These are phyloP conservation scores for Caenorhabditis japonica DNA, from an alignment of 2,888 invertebrate species.

Conservation along the genomic window DNA sequence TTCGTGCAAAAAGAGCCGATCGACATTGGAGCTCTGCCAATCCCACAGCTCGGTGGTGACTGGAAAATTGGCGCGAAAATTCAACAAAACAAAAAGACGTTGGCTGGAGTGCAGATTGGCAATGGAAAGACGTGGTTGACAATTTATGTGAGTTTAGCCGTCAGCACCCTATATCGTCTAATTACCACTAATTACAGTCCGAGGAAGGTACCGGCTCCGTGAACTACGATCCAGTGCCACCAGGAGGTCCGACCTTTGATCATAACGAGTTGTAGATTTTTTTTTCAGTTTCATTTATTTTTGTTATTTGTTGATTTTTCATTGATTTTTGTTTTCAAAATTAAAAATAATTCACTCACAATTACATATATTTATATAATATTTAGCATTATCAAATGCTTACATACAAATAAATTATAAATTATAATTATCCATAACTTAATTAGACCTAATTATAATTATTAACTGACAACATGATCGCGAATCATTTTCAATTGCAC, in stretches of 20 bases:
- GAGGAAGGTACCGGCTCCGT: constrained; percentile 40
- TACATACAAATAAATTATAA: neutral
- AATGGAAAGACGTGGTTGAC: constrained; percentile 60
- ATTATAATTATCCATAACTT: neutral
- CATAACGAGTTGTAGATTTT: constrained; percentile 39
- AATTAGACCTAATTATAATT: too few species aligned
- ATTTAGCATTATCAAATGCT: too few species aligned
- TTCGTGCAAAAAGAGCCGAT: constrained; percentile 60
- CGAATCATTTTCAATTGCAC: constrained; percentile 69
- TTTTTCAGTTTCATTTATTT: constrained; percentile 10
- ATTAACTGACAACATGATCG: constrained; percentile 64
- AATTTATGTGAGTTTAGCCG: constrained; percentile 44
- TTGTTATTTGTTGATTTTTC: constrained; percentile 6
- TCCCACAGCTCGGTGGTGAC: constrained; percentile 67
- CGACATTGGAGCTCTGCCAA: constrained; percentile 66
- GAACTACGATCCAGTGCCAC: constrained; percentile 51
- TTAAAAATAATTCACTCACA: too few species aligned
- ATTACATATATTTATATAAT: too few species aligned
- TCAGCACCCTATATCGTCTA: too few species aligned
- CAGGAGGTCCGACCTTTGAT: constrained; percentile 30
- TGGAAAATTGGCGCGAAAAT: constrained; percentile 63
- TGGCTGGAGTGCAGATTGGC: constrained; percentile 62
- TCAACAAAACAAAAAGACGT: constrained; percentile 48
- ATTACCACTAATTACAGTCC: constrained; percentile 29
- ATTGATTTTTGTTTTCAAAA: constrained; percentile 4